phyloP scores from a whole-genome alignment of 1,140 invertebrate genomes.

The Hycleus cichorii region DNA sequence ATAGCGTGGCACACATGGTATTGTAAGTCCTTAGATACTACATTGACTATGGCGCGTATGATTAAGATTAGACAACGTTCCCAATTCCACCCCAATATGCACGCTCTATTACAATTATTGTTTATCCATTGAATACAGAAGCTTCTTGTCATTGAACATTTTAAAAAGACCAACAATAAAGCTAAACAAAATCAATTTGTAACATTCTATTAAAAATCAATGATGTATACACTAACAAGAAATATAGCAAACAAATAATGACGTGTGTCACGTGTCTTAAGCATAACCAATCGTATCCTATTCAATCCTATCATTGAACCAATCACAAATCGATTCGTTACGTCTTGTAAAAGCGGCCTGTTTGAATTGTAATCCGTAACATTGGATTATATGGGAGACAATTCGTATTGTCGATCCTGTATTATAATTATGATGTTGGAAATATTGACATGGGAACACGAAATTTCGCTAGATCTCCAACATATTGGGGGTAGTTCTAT shows the following conservation, averaged over 20 bases:
- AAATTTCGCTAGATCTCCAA: neutral
- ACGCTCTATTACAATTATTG: no score
- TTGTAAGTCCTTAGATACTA: no score
- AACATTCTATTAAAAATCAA: neutral
- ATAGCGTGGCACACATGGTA: no score
- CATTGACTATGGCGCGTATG: no score
- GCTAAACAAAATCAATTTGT: no score
- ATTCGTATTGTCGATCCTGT: neutral
- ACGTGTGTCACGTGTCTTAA: constrained; percentile 28
- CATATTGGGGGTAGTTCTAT: neutral
- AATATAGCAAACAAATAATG: constrained; percentile 13
- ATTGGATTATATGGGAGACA: constrained; percentile 34
- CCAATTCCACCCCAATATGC: no score
- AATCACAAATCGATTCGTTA: constrained; percentile 30
- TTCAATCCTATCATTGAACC: constrained; percentile 15
- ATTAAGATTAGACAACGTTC: no score
- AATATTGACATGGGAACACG: constrained; percentile 2
- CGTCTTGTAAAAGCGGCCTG: constrained; percentile 32
- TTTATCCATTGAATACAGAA: no score
- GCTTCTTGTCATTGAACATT: no score
- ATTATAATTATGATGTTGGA: constrained; percentile 6
- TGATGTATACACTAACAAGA: constrained; percentile 1
- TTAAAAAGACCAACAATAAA: no score
- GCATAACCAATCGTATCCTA: constrained; percentile 24
- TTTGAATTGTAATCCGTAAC: constrained; percentile 29